phyloP scores from a whole-genome alignment of 2,113 vertebrate species.

The Tragelaphus buxtoni region DNA sequence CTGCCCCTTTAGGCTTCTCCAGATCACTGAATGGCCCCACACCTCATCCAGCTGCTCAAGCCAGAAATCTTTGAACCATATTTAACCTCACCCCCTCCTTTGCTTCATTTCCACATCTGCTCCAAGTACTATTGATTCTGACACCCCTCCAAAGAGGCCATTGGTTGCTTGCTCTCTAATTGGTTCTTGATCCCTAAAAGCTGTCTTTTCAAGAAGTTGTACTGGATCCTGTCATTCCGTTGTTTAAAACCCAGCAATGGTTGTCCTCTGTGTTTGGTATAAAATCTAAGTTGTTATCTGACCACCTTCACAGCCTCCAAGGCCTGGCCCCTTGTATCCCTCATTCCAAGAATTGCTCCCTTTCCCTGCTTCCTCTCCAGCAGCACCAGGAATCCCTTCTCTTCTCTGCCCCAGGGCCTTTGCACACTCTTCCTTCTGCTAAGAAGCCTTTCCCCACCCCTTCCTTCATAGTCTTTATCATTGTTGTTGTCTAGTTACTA shows the following conservation, averaged over 20 bases:
- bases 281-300: background rate
- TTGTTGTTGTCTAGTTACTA: background rate
- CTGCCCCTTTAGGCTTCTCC: background rate
- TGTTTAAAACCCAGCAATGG: background rate
- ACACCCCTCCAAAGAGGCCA: background rate
- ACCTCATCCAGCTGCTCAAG: background rate
- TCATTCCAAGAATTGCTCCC: background rate
- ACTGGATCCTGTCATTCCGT: background rate
- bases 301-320: background rate
- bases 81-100: accelerated
- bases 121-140: background rate
- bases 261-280: background rate
- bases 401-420: background rate
- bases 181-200: background rate
- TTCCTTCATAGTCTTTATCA: background rate
- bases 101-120: background rate
- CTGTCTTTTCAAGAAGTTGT: background rate
- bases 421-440: background rate
- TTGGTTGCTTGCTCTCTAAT: background rate
- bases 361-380: background rate
- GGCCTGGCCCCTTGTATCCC: background rate
- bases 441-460: background rate
- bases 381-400: background rate
- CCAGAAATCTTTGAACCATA: background rate
- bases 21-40: background rate